Evolutionary conservation across 2,113 vertebrate genomes (phyloP), one percentile per base, ranked within the genome.

Genomic region (Hemibagrus wyckioides): DNA sequence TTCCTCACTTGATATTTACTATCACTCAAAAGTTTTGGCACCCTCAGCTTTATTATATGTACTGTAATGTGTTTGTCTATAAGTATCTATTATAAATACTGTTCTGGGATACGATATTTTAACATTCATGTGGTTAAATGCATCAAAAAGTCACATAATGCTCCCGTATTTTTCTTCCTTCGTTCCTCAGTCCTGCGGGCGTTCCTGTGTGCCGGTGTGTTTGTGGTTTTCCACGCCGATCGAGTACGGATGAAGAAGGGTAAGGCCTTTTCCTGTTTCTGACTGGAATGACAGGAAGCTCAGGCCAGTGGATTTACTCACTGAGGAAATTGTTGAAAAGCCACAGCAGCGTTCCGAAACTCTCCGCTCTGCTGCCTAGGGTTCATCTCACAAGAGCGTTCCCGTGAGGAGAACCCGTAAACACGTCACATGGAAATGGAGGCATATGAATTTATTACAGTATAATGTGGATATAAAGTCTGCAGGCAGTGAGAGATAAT

Each of bases 261-360:
- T 81, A 86, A 89, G 76, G 54, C 82, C 67, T 90, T 86, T 76
- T 89, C 88, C 84, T 88, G 83, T 88, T 90, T 65, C 81, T 82
- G 85, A 65, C 81, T n/a, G 61, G 23, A 63, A 84, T n/a, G 41
- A 67, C 88, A 88, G 89, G 88, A 91, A 90, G 85, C 75, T 79
- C 65, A 61, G 21, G 85, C 71, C 30, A 36, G 82, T 82, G 86
- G 84, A 88, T 89, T 82, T 86, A 86, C 87, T 87, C 56, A 73
- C 76, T 86, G 57, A 88, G 89, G 89, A 89, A 91, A 81, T 85
- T 87, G 85, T 89, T 88, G 75, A 76, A 88, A 89, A 87, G 44
- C 79, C 61, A 52, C 39, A n/a, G 77, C 57, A 86, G 79, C 61
- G 39, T 85, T 80, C 41, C 79, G 30, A 25, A 84, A 75, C 67